Evolutionary conservation across 2,797 vertebrate genomes (phyloP).

Genomic region (Enoplosus armatus): DNA sequence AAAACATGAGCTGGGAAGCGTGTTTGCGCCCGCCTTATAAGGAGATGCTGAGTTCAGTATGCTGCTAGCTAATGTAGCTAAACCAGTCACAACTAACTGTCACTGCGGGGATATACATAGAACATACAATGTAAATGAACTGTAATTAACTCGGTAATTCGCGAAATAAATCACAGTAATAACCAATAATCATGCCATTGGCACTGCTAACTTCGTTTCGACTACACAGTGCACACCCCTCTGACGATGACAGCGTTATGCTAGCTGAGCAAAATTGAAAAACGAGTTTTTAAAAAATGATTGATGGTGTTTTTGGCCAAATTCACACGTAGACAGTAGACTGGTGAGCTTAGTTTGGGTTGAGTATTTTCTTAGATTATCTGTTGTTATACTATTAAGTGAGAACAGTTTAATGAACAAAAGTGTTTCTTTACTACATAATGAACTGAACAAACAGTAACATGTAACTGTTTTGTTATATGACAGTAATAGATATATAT

Average conservation of each 20-base stretch:
- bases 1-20: conserved; percentile 29
- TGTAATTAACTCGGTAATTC: neutral
- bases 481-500: neutral
- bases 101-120: neutral
- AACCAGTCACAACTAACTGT: neutral
- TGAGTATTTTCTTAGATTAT: neutral
- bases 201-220: conserved; percentile 1
- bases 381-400: neutral
- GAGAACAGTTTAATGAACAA: neutral
- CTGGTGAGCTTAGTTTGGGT: neutral
- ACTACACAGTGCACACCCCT: conserved; percentile 16
- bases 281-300: neutral
- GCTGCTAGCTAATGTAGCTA: conserved; percentile 51
- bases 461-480: rapidly evolving
- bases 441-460: neutral
- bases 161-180: neutral
- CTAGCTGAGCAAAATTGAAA: neutral
- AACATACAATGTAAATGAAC: neutral
- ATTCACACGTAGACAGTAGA: neutral
- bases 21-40: conserved; percentile 60
- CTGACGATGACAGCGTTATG: neutral
- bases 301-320: neutral
- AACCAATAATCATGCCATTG: neutral
- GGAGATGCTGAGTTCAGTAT: conserved; percentile 44
- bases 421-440: neutral